Conservation (phyloP, 2,113 vertebrate genomes). For the Sturnira hondurensis region DNA sequence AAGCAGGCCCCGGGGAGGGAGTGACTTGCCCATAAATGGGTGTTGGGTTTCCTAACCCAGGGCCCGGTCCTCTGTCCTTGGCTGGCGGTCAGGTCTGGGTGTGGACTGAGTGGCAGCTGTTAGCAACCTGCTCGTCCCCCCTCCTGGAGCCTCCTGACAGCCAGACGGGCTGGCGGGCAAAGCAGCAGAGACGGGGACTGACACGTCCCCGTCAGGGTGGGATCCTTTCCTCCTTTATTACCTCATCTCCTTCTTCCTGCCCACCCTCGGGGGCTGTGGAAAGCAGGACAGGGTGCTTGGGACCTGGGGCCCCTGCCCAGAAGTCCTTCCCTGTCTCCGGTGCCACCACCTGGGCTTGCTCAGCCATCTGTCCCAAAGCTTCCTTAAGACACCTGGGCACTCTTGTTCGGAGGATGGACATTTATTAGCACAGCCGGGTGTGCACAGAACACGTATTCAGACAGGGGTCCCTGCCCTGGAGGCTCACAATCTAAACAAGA, state of each 20-base stretch:
- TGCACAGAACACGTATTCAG: slow-evolving; percentile 24
- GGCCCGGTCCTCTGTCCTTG: background rate
- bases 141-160: background rate
- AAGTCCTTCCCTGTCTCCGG: background rate
- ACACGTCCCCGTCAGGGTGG: too few species aligned
- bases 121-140: background rate
- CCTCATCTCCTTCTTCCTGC: too few species aligned
- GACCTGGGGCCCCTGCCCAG: background rate
- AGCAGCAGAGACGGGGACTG: background rate
- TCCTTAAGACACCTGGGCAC: slow-evolving; percentile 2
- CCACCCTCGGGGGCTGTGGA: background rate
- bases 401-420: slow-evolving; percentile 8
- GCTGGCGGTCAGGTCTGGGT: background rate
- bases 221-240: background rate
- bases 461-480: slow-evolving; percentile 63
- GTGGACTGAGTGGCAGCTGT: background rate
- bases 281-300: background rate
- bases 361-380: background rate
- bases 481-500: slow-evolving; percentile 70
- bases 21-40: background rate
- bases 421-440: slow-evolving; percentile 61
- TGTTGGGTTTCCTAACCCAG: background rate
- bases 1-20: background rate
- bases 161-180: background rate
- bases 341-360: background rate